Percentiles rank a stretch among this genome's conserved stretches.
Evolutionary conservation across 2,113 vertebrate genomes (phyloP).

Genomic region (Spea multiplicata): DNA sequence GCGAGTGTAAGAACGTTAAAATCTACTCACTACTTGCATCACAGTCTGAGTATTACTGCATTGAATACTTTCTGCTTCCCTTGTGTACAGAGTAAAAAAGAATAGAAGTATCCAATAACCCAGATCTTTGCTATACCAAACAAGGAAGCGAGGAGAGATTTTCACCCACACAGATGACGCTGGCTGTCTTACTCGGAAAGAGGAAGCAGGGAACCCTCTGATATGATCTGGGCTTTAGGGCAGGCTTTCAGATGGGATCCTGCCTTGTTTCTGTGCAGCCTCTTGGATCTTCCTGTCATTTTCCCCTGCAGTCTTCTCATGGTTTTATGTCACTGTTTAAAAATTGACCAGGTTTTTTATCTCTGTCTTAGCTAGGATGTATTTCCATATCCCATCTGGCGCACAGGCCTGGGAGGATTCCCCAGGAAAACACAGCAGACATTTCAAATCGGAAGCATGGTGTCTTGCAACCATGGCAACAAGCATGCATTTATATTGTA

Average conservation of each 20-base stretch:
- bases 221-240: conserved; percentile 50
- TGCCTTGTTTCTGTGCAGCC: conserved; percentile 46
- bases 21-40: too few species aligned
- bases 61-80: too few species aligned
- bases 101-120: not conserved
- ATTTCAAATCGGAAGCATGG: conserved; percentile 16
- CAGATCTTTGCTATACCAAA: not conserved
- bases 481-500: not conserved
- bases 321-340: conserved; percentile 69
- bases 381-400: conserved; percentile 30
- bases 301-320: conserved; percentile 60
- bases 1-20: too few species aligned
- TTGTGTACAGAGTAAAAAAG: too few species aligned
- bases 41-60: too few species aligned
- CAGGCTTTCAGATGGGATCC: conserved; percentile 56
- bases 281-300: conserved; percentile 53
- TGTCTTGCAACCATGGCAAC: not conserved
- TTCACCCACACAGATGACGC: conserved; percentile 42
- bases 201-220: conserved; percentile 45
- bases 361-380: conserved; percentile 56
- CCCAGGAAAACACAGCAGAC: conserved; percentile 36
- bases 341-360: conserved; percentile 68
- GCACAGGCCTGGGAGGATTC: conserved; percentile 43
- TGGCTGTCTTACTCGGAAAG: conserved; percentile 10
- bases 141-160: conserved; percentile 14